Percentiles rank a stretch among this genome's conserved stretches.
Conservation (phyloP, 2,888 invertebrate genomes). For the Xanthia icteritia region DNA sequence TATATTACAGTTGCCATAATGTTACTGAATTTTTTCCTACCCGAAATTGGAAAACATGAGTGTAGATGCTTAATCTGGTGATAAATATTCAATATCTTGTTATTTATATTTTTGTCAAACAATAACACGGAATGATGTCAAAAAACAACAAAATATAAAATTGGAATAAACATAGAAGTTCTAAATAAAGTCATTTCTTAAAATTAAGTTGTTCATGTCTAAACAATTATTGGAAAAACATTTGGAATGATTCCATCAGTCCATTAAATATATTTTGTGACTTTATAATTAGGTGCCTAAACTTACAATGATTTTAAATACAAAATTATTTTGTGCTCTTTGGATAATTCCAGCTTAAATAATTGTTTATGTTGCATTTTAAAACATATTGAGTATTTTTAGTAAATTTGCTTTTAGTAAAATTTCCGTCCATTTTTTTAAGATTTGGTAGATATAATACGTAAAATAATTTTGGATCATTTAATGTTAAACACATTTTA, state of each 20-base stretch:
- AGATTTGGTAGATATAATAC: background rate
- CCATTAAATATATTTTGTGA: slow-evolving; percentile 57
- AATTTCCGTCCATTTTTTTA: background rate
- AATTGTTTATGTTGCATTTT: slow-evolving; percentile 36
- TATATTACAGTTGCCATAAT: slow-evolving; percentile 40
- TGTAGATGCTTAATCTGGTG: slow-evolving; percentile 20
- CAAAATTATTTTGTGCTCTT: slow-evolving; percentile 52
- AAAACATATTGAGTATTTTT: slow-evolving; percentile 50
- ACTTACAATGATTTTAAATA: slow-evolving; percentile 36
- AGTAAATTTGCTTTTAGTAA: background rate
- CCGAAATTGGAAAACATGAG: background rate
- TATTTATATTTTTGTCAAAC: slow-evolving; percentile 17
- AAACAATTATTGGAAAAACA: slow-evolving; percentile 45
- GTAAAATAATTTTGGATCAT: slow-evolving; percentile 7
- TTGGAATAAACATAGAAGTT: slow-evolving; percentile 26
- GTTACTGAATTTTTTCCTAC: slow-evolving; percentile 7
- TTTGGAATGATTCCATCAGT: slow-evolving; percentile 77
- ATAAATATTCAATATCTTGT: slow-evolving; percentile 6
- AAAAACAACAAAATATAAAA: slow-evolving; percentile 32
- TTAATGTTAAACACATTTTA: background rate
- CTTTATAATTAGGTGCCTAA: slow-evolving; percentile 43
- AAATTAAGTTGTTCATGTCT: slow-evolving; percentile 47
- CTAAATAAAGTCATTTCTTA: slow-evolving; percentile 37
- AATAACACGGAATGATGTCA: slow-evolving; percentile 46
- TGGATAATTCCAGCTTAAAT: slow-evolving; percentile 47